phyloP scores from a whole-genome alignment of 2,113 vertebrate species.

The Myanophis thanlyinensis region DNA sequence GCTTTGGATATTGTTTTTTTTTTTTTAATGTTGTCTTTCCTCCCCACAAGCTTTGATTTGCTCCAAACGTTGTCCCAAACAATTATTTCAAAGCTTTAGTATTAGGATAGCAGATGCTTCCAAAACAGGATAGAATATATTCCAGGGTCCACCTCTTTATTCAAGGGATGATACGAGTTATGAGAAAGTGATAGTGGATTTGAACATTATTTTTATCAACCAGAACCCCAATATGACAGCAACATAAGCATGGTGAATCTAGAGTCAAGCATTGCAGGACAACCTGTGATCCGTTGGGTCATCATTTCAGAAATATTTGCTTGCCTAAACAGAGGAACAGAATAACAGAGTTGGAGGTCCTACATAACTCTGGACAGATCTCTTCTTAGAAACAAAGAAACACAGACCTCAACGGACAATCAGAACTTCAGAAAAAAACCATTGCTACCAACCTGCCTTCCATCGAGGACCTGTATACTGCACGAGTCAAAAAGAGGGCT shows the following conservation, averaged over 20 bases:
- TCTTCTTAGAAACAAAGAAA: too few species aligned
- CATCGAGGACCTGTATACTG: too few species aligned
- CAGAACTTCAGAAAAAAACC: too few species aligned
- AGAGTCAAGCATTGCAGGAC: neutral
- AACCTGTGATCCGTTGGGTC: too few species aligned
- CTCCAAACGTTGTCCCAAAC: neutral
- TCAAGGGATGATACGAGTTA: neutral
- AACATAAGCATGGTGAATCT: neutral
- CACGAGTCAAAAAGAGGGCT: too few species aligned
- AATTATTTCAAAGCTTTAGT: neutral
- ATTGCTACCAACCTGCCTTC: too few species aligned
- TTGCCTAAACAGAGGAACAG: too few species aligned
- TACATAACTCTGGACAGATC: too few species aligned
- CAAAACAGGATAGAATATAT: neutral
- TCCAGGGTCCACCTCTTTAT: neutral
- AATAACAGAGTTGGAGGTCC: too few species aligned
- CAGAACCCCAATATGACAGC: neutral
- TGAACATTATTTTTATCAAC: neutral
- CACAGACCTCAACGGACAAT: too few species aligned
- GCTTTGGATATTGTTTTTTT: neutral
- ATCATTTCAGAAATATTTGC: too few species aligned
- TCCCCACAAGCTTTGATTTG: neutral
- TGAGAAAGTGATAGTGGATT: neutral
- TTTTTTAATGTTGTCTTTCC: neutral
- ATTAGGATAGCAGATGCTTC: neutral